Evolutionary conservation across 2,888 invertebrate genomes (phyloP).

Genomic region (Eupithecia dodoneata): DNA sequence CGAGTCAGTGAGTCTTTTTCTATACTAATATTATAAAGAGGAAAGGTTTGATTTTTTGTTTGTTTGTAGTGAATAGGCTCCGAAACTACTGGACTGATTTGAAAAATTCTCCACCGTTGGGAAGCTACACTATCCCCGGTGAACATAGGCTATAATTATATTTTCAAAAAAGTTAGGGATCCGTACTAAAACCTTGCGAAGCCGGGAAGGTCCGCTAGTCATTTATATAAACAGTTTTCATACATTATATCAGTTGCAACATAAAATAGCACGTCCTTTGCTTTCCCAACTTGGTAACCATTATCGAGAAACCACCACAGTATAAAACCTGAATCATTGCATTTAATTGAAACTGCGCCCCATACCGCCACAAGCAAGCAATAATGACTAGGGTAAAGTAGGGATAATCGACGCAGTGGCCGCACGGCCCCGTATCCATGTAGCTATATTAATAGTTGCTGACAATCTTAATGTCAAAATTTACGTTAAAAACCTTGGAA

Average conservation of each 20-base stretch:
- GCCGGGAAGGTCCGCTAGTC: too few relatives aligned
- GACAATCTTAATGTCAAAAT: not conserved
- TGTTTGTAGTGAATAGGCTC: too few relatives aligned
- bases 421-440: not conserved
- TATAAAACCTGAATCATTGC: slow-evolving; percentile 11
- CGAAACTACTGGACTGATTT: too few relatives aligned
- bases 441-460: not conserved
- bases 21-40: too few relatives aligned
- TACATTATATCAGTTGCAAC: not conserved
- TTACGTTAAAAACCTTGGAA: not conserved
- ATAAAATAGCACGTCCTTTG: not conserved
- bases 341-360: slow-evolving; percentile 19
- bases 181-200: too few relatives aligned
- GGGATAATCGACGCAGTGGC: slow-evolving; percentile 8
- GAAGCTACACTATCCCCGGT: too few relatives aligned
- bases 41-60: too few relatives aligned
- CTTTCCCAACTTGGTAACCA: not conserved
- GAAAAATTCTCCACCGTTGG: too few relatives aligned
- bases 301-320: not conserved
- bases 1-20: too few relatives aligned
- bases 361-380: slow-evolving; percentile 14
- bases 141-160: too few relatives aligned
- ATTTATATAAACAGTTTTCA: too few relatives aligned
- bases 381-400: slow-evolving; percentile 15
- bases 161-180: too few relatives aligned